Evolutionary conservation across 2,888 invertebrate genomes (phyloP).

Genomic region (Sarcophaga caerulescens): DNA sequence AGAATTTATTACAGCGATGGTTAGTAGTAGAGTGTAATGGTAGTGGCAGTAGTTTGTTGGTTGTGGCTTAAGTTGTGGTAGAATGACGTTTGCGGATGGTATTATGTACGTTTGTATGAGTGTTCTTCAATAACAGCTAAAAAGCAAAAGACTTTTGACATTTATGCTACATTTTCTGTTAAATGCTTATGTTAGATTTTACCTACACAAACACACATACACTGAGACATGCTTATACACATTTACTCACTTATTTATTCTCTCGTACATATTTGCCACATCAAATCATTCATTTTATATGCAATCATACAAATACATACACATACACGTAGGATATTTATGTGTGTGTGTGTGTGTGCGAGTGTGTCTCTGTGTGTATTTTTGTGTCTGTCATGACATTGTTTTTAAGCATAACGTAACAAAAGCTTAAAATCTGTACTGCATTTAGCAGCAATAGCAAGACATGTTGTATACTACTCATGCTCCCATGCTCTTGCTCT

Average conservation of each 20-base stretch:
- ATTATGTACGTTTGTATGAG: not conserved
- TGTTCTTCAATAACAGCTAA: conserved; percentile 44
- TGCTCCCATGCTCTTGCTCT: too few species aligned
- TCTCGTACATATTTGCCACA: too few species aligned
- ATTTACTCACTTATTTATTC: too few species aligned
- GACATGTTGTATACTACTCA: too few species aligned
- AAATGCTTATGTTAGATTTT: conserved; percentile 27
- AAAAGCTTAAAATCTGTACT: not conserved
- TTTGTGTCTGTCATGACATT: conserved; percentile 19
- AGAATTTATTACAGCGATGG: not conserved
- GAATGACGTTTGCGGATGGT: too few species aligned
- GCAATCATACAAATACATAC: not conserved
- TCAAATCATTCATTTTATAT: not conserved
- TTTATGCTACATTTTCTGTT: conserved; percentile 54
- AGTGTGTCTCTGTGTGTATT: conserved; percentile 3
- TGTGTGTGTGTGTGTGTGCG: not conserved
- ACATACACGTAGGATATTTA: not conserved
- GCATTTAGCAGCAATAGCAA: not conserved
- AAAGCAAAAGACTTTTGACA: conserved; percentile 60
- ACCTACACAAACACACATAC: not conserved
- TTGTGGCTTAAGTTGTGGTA: conserved; percentile 10
- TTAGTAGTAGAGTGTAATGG: not conserved
- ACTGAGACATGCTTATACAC: too few species aligned
- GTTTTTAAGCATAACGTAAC: not conserved
- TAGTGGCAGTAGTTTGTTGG: not conserved